phyloP scores from a whole-genome alignment of 2,888 invertebrate species.

The Pantelozetes paolii region DNA sequence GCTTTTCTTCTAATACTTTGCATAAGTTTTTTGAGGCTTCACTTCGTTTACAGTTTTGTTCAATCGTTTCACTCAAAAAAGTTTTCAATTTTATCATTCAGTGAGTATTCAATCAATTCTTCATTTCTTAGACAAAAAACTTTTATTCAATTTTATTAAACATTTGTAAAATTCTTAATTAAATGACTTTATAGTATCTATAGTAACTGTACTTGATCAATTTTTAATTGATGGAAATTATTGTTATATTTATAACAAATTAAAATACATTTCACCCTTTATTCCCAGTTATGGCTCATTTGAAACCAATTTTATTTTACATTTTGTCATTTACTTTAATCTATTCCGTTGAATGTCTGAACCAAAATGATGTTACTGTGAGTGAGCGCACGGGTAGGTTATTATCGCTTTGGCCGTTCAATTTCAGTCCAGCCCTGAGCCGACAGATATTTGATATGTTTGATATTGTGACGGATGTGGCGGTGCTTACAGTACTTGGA shows the following conservation, averaged over 20 bases:
- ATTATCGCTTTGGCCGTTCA: constrained; percentile 22
- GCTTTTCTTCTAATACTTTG: neutral
- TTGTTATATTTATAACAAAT: too few species aligned
- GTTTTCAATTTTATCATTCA: neutral
- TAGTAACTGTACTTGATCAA: too few species aligned
- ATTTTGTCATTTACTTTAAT: neutral
- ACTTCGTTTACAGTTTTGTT: neutral
- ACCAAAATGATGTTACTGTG: neutral
- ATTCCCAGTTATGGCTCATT: neutral
- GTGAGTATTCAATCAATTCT: too few species aligned
- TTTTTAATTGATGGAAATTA: too few species aligned
- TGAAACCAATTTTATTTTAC: neutral
- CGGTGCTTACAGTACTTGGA: constrained; percentile 25
- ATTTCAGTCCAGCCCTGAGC: constrained; percentile 15
- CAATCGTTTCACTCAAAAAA: neutral
- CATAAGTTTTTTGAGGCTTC: neutral
- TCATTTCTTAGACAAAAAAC: too few species aligned
- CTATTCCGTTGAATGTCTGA: neutral
- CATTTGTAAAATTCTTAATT: too few species aligned
- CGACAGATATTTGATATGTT: constrained; percentile 33
- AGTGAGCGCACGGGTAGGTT: neutral
- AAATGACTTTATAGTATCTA: too few species aligned
- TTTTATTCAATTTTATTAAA: too few species aligned
- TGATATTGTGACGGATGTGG: constrained; percentile 36
- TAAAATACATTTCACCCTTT: too few species aligned